phyloP scores from a whole-genome alignment of 2,113 vertebrate species.

The Galemys pyrenaicus region DNA sequence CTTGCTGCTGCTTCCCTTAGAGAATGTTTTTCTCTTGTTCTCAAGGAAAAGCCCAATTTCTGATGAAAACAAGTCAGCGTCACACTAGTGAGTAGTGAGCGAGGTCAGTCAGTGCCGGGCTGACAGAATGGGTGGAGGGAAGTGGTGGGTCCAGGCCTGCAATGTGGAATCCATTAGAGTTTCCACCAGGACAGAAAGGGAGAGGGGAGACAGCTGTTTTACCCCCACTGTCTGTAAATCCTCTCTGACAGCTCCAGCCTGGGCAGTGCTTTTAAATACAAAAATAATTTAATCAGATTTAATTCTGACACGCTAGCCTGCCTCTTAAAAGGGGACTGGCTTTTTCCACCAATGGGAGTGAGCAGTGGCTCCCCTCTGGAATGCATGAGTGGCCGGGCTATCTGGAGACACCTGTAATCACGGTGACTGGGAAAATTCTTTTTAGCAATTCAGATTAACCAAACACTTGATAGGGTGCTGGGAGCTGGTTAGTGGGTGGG shows the following conservation, averaged over 20 bases:
- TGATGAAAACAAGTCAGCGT: slow-evolving; percentile 59
- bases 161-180: slow-evolving; percentile 85
- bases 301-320: background rate
- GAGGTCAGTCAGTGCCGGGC: slow-evolving; percentile 63
- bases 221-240: background rate
- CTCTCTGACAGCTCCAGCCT: slow-evolving; percentile 4
- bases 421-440: slow-evolving; percentile 51
- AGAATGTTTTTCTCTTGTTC: slow-evolving; percentile 34
- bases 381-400: slow-evolving; percentile 42
- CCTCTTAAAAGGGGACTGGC: background rate
- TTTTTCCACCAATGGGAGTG: background rate
- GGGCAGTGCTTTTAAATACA: background rate
- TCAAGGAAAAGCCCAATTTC: slow-evolving; percentile 11
- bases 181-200: slow-evolving; percentile 72
- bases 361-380: slow-evolving; percentile 37
- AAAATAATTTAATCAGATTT: slow-evolving; percentile 45
- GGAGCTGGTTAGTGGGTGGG: background rate
- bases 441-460: slow-evolving; percentile 55
- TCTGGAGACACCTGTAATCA: slow-evolving; percentile 37
- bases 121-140: slow-evolving; percentile 75
- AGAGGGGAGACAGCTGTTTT: slow-evolving; percentile 58
- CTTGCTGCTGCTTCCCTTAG: background rate
- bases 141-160: background rate
- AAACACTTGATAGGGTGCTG: slow-evolving; percentile 64
- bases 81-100: background rate